phyloP scores from a whole-genome alignment of 2,797 vertebrate species.

The Neostethus bicornis region DNA sequence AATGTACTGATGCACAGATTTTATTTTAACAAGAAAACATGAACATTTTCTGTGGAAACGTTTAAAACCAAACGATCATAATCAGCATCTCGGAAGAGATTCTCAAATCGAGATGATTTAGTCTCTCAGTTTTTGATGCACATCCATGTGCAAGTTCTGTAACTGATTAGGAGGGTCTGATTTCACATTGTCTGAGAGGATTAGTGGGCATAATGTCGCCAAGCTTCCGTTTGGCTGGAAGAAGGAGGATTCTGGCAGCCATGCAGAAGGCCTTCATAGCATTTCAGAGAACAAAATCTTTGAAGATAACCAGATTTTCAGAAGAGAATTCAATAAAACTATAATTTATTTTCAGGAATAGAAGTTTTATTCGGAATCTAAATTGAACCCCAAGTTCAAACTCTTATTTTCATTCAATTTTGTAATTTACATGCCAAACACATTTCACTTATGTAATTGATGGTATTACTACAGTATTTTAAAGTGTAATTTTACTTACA shows the following conservation, averaged over 20 bases:
- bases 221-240: constrained; percentile 36
- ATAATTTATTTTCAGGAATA: constrained; percentile 24
- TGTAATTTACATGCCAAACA: constrained; percentile 3
- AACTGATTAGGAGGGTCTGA: constrained; percentile 22
- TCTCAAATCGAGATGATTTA: constrained; percentile 6
- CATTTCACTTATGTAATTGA: constrained; percentile 7
- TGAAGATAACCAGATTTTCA: constrained; percentile 38
- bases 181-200: constrained; percentile 34
- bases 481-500: neutral
- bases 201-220: constrained; percentile 33
- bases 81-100: neutral
- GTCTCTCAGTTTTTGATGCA: constrained; percentile 11
- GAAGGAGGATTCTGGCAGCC: constrained; percentile 33
- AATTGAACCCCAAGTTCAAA: constrained; percentile 5
- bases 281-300: constrained; percentile 34
- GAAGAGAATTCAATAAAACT: constrained; percentile 23
- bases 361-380: constrained; percentile 11
- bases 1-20: constrained; percentile 1
- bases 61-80: constrained; percentile 18
- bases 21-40: neutral
- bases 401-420: constrained; percentile 3
- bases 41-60: constrained; percentile 1
- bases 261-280: constrained; percentile 31
- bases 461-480: neutral
- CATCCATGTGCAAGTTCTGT: constrained; percentile 24